Percentiles rank a stretch among this genome's conserved stretches.
phyloP scores from a whole-genome alignment of 1,140 invertebrate genomes.

The Tribolium madens region DNA sequence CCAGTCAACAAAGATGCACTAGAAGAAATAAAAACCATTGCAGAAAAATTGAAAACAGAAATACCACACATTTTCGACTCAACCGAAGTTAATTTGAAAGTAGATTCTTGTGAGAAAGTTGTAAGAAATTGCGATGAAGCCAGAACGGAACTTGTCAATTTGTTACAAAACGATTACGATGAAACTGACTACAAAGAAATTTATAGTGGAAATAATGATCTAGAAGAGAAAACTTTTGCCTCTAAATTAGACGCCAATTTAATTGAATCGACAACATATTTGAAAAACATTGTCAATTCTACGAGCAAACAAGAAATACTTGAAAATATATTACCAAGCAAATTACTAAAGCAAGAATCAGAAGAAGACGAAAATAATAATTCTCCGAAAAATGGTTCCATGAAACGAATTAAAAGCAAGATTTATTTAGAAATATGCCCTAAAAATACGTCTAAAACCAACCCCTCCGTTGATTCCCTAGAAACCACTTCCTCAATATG shows the following conservation, averaged over 20 bases:
- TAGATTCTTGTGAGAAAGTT: neutral
- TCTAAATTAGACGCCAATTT: neutral
- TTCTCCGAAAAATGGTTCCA: neutral
- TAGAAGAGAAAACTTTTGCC: neutral
- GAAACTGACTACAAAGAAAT: neutral
- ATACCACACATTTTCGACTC: slow-evolving; percentile 1
- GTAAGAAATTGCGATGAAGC: neutral
- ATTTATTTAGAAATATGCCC: neutral
- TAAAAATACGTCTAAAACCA: neutral
- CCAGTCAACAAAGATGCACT: neutral
- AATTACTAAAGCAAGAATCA: neutral
- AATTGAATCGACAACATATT: neutral
- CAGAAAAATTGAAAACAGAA: slow-evolving; percentile 1
- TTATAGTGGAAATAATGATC: neutral
- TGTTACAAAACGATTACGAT: neutral
- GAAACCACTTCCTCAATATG: slow-evolving; percentile 59
- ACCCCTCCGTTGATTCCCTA: neutral
- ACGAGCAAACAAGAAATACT: slow-evolving; percentile 39
- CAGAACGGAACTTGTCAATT: neutral
- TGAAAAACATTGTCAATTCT: slow-evolving; percentile 18
- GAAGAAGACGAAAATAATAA: neutral
- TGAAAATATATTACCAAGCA: neutral
- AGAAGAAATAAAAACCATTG: slow-evolving; percentile 8
- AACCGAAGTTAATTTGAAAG: neutral
- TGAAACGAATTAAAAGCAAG: slow-evolving; percentile 1